These are phyloP conservation scores for Crotalus tigris DNA, from an alignment of 2,113 vertebrate species.

Conservation along the genomic window DNA sequence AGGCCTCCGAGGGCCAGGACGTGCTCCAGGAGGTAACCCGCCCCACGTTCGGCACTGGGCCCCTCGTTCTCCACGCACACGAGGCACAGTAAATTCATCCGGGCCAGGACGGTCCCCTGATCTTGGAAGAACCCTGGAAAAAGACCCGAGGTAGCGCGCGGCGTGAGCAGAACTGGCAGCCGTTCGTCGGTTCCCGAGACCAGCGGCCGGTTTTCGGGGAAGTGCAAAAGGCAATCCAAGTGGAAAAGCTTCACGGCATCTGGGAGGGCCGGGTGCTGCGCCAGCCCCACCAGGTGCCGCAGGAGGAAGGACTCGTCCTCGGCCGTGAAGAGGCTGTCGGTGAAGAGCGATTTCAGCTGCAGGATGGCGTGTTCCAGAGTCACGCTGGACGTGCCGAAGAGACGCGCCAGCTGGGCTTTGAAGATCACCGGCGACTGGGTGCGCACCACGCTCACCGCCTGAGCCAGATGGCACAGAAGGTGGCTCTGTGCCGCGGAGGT, in stretches of 20 bases:
- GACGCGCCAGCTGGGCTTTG: constrained; percentile 81
- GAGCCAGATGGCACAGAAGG: constrained; percentile 75
- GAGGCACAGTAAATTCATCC: constrained; percentile 78
- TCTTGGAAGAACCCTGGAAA: constrained; percentile 81
- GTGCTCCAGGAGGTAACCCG: constrained; percentile 73
- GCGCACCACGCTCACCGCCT: constrained; percentile 79
- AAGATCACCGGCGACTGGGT: constrained; percentile 80
- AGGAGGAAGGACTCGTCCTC: constrained; percentile 84
- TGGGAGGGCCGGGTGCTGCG: constrained; percentile 79
- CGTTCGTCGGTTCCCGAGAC: constrained; percentile 71
- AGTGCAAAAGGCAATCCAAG: constrained; percentile 81
- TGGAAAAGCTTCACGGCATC: constrained; percentile 78
- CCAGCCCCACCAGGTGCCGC: constrained; percentile 76
- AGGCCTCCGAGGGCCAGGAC: constrained; percentile 70
- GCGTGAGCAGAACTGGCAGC: constrained; percentile 77
- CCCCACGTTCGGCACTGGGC: constrained; percentile 63
- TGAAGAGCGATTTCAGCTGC: constrained; percentile 82
- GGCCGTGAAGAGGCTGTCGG: constrained; percentile 83
- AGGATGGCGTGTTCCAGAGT: constrained; percentile 77
- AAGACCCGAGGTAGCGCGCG: constrained; percentile 67
- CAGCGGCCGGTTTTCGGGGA: constrained; percentile 86
- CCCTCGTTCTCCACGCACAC: constrained; percentile 75
- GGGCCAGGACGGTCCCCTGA: constrained; percentile 73
- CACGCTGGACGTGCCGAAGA: constrained; percentile 79
- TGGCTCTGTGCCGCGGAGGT: constrained; percentile 77